Evolutionary conservation across 2,888 invertebrate genomes (phyloP).

Genomic region (Apantesis nais): DNA sequence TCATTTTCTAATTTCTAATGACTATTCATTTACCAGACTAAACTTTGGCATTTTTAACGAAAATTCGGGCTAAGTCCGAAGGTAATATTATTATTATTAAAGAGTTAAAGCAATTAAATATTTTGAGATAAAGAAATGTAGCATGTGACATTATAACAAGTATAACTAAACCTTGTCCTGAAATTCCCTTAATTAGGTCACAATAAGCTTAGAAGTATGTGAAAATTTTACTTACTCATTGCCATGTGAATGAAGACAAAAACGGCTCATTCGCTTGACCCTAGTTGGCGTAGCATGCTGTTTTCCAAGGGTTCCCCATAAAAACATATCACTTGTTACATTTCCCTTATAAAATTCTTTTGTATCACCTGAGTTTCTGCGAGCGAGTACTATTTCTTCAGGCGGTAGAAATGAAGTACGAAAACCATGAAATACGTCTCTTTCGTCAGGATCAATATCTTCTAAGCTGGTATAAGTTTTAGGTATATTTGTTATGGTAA

Average conservation of each 20-base stretch:
- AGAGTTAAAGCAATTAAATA: no score
- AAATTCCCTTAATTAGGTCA: neutral
- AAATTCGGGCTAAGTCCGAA: no score
- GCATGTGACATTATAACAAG: no score
- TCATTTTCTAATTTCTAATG: neutral
- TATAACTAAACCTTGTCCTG: neutral
- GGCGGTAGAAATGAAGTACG: conserved; percentile 87
- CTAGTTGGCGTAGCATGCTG: conserved; percentile 55
- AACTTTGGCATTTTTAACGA: no score
- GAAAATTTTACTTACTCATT: conserved; percentile 63
- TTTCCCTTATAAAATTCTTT: conserved; percentile 60
- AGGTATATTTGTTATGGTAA: conserved; percentile 69
- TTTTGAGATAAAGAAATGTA: no score
- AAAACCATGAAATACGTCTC: conserved; percentile 86
- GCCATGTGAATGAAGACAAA: conserved; percentile 61
- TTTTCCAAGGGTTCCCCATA: conserved; percentile 58
- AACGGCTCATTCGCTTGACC: conserved; percentile 71
- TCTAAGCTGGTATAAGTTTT: conserved; percentile 71
- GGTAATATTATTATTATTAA: no score
- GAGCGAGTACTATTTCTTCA: conserved; percentile 79
- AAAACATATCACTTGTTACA: conserved; percentile 64
- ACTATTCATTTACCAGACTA: neutral
- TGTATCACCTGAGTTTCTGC: conserved; percentile 47
- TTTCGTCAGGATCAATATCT: conserved; percentile 81
- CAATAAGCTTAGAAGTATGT: no score